phyloP scores from a whole-genome alignment of 2,113 vertebrate genomes.

The Sinosuthora webbiana region DNA sequence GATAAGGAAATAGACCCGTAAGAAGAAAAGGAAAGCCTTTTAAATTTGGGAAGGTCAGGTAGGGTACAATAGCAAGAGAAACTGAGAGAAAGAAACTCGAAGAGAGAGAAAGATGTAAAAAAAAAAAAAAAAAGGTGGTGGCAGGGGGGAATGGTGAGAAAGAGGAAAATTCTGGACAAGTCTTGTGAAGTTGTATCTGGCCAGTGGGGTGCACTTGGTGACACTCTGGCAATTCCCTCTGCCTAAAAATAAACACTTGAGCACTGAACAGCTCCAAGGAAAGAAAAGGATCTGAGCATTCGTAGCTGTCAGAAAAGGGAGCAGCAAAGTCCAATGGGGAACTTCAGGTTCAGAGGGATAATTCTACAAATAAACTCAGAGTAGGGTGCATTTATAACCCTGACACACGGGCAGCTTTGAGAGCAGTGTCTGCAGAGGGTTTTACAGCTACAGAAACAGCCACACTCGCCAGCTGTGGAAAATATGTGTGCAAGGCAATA shows the following conservation, averaged over 20 bases:
- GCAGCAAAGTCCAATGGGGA: background rate
- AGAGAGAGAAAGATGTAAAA: background rate
- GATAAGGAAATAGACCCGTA: background rate
- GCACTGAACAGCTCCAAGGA: background rate
- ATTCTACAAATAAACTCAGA: constrained; percentile 1
- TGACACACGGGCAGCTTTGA: constrained; percentile 40
- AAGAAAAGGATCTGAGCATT: background rate
- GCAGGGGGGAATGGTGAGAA: rapidly evolving
- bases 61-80: background rate
- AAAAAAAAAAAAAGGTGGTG: background rate
- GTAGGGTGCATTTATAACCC: constrained; percentile 32
- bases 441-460: constrained; percentile 52
- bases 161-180: background rate
- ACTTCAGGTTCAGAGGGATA: background rate
- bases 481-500: constrained; percentile 53
- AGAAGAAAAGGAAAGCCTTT: background rate
- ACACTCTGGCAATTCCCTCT: background rate
- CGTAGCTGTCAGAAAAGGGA: background rate
- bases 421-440: constrained; percentile 47
- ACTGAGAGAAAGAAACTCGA: background rate
- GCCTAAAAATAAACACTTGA: background rate
- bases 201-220: background rate
- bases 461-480: constrained; percentile 55
- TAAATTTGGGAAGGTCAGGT: background rate
- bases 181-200: background rate